Evolutionary conservation across 2,113 vertebrate genomes (phyloP).

Genomic region (Chloropsis hardwickii): DNA sequence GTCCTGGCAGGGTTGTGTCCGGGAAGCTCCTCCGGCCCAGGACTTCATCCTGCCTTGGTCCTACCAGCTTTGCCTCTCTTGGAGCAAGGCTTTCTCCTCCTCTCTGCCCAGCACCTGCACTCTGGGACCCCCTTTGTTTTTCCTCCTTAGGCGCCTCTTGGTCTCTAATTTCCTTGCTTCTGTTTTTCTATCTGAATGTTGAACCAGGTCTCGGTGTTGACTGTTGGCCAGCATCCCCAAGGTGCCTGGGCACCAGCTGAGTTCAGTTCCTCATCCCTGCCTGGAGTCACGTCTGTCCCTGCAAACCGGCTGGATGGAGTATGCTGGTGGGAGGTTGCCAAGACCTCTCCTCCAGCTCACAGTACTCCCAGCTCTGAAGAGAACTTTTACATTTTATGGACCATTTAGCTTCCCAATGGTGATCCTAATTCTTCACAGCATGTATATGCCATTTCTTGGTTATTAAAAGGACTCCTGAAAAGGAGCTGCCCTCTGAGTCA

Average conservation of each 20-base stretch:
- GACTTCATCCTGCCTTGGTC: neutral
- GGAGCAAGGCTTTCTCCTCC: neutral
- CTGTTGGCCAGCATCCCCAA: fast-evolving
- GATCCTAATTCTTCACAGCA: constrained; percentile 54
- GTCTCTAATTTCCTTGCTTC: neutral
- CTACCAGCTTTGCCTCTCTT: neutral
- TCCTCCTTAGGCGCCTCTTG: fast-evolving
- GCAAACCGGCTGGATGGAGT: neutral
- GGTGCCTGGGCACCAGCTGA: neutral
- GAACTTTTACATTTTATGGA: constrained; percentile 42
- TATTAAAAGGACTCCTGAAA: constrained; percentile 44
- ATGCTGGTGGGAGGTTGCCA: neutral
- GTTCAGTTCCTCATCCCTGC: neutral
- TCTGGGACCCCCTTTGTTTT: neutral
- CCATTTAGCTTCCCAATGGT: constrained; percentile 41
- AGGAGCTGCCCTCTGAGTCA: constrained; percentile 23
- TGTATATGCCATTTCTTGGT: constrained; percentile 28
- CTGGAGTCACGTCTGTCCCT: neutral
- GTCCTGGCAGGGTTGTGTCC: neutral
- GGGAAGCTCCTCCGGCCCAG: neutral
- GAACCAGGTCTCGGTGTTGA: neutral
- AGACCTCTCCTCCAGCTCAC: neutral
- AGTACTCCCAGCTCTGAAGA: neutral
- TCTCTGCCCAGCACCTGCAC: neutral
- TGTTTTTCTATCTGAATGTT: neutral